A percentile compares a stretch with the other conserved stretches of the same genome.
phyloP scores from a whole-genome alignment of 2,888 invertebrate species.

The Phytoseiulus persimilis region DNA sequence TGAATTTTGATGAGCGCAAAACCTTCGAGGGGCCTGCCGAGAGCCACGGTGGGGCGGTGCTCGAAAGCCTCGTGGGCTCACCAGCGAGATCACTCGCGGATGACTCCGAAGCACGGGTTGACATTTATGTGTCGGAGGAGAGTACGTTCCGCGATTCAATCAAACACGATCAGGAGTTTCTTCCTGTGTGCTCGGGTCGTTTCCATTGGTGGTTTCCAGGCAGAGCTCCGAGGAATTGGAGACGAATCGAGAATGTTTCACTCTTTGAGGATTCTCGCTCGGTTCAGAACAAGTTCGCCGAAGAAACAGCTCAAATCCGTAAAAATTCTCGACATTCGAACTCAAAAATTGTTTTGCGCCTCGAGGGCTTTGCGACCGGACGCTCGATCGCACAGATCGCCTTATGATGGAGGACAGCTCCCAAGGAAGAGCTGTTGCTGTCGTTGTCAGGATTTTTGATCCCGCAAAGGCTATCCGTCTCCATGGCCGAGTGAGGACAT shows the following conservation, averaged over 20 bases:
- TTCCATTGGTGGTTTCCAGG: no score
- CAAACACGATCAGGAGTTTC: no score
- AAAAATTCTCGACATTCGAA: no score
- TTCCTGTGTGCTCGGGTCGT: no score
- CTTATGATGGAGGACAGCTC: neutral
- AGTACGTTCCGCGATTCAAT: neutral
- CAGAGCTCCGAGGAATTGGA: no score
- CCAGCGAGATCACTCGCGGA: neutral
- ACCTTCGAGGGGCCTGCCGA: neutral
- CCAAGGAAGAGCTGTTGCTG: neutral
- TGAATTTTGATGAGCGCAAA: constrained; percentile 30
- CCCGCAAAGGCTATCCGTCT: neutral
- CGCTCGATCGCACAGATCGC: neutral
- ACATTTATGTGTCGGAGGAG: neutral
- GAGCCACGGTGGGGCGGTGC: neutral
- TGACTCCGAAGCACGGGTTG: neutral
- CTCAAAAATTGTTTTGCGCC: no score
- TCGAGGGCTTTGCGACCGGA: no score
- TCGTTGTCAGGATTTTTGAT: neutral
- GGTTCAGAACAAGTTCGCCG: no score
- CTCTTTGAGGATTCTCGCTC: no score
- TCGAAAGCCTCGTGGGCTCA: neutral
- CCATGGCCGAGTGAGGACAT: neutral
- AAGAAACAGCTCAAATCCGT: no score
- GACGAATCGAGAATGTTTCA: no score